Base-by-base conservation (phyloP, 2,113 vertebrate species). In the Strix aluco region DNA sequence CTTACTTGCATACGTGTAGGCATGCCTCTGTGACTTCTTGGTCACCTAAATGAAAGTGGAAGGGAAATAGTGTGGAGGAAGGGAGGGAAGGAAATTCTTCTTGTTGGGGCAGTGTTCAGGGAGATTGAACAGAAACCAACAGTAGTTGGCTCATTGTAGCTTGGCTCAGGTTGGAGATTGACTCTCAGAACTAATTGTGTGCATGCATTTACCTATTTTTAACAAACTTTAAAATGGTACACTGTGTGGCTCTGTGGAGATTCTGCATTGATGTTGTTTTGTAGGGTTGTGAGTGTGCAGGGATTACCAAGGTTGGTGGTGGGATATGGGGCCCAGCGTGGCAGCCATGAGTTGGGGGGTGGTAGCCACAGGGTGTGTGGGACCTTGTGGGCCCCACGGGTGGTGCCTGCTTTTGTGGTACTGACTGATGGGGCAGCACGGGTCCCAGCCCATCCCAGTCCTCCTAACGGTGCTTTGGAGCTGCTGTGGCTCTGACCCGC, bases 311-410 rank as follows among this genome's bases (percentile, higher is more conserved):
- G 10, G 26, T 20, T 73, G 21, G 40, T 42, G 59, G 40, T 20
- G 65, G 65, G 27, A 13, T 44, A 8, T 21, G 34, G 9, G 34
- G 36, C 36, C 2, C 23, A 9, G 2, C 2, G 2, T 62, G 87
- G 72, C 42, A 71, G 47, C 42, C 2, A 1, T 47, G 55, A 40
- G 18, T 22, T 74, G 11, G 18, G 63, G 72, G 5, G 5, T 51
- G 22, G 13, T 15, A 55, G 30, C 36, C 47, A 9, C 7, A 34
- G 61, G 15, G 18, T 36, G 17, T 9, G 5, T 29, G 34, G 59
- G 23, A 6, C 30, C 32, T 40, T 1, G 0, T 4, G 22, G n/a
- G 20, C 32, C 25, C 11, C 11, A 1, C 0, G 1, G 40, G 20
- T 32, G 36, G 17, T 47, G 30, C 16, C 47, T 69, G 54, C 26